A percentile compares a stretch with the other conserved stretches of the same genome.
These are phyloP conservation scores for Acanthis flammea DNA, from an alignment of 2,797 vertebrate species.

Conservation along the genomic window DNA sequence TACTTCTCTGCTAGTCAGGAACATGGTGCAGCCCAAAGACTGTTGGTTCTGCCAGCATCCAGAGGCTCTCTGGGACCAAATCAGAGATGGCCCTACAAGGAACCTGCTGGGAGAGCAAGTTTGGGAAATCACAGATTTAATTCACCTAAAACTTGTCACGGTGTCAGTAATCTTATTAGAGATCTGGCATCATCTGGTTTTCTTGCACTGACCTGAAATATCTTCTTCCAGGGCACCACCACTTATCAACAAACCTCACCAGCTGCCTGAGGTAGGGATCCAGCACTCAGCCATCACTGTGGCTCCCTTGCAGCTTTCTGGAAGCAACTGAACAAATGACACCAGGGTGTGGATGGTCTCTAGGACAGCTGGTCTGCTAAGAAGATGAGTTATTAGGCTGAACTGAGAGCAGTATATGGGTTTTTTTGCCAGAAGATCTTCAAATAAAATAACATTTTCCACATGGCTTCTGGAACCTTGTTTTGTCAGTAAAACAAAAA, in stretches of 20 bases:
- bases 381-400: not conserved
- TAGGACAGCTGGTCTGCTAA: not conserved
- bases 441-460: conserved; percentile 60
- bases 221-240: not conserved
- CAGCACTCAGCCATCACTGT: fast-evolving
- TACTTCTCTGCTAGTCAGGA: not conserved
- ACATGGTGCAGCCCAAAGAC: not conserved
- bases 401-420: not conserved
- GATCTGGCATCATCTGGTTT: not conserved
- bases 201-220: not conserved
- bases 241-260: not conserved
- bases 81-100: not conserved
- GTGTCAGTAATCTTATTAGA: not conserved
- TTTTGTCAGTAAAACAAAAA: conserved; percentile 35
- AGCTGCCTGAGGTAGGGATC: not conserved
- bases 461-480: conserved; percentile 47
- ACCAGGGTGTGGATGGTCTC: not conserved
- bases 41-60: not conserved
- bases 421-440: conserved; percentile 55
- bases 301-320: not conserved
- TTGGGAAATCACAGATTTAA: not conserved
- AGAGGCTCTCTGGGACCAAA: not conserved
- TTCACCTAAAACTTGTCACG: not conserved
- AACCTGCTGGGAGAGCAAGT: not conserved
- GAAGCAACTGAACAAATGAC: not conserved